Evolutionary conservation across 2,888 invertebrate species (phyloP), one percentile per base, ranked within the genome.

Genomic region (Tortrix viridana): DNA sequence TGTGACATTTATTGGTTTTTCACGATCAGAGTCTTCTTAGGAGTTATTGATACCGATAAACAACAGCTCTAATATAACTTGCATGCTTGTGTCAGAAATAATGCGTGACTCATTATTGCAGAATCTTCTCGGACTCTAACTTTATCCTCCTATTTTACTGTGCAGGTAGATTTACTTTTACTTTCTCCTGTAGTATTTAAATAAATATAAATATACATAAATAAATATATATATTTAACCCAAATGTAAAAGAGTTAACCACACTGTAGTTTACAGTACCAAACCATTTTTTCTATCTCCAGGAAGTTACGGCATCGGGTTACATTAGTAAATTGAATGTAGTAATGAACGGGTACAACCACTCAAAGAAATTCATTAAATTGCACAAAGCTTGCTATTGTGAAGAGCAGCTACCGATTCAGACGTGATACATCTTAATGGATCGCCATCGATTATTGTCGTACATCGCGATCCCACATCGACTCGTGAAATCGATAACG

Each of bases 401-500:
- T 82, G 64, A 60, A 65, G 67, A 22, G 52, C 76, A 73, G 78
- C 79, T 72, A 72, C 74, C 73, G 73, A 70, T 65, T 72, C 70
- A 72, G 75, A 71, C 72, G 73, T 71, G 61, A 64, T 69, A 73
- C 67, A 64, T 69, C 69, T 81, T 81, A 81, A 83, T 83, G 74
- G 74, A 73, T 74, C 71, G 71, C 46, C 56, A 64, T 70, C 60
- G 57, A 76, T 76, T 76, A 75, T 76, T 68, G 66, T 73, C 67
- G 69, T 74, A 77, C 73, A 72, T 75, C 73, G 69, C 69, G 74
- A 77, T 77, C 76, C 76, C 73, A 68, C 69, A 73, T 80, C 72
- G 71, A 71, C 69, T 79, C 76, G 72, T 79, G 75, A 82, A 84
- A 84, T 85, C 81, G 81, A 85, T 84, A 79, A 78, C 71, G 70